Evolutionary conservation across 2,888 invertebrate species (phyloP).

Genomic region (Dolichopus griseipennis): DNA sequence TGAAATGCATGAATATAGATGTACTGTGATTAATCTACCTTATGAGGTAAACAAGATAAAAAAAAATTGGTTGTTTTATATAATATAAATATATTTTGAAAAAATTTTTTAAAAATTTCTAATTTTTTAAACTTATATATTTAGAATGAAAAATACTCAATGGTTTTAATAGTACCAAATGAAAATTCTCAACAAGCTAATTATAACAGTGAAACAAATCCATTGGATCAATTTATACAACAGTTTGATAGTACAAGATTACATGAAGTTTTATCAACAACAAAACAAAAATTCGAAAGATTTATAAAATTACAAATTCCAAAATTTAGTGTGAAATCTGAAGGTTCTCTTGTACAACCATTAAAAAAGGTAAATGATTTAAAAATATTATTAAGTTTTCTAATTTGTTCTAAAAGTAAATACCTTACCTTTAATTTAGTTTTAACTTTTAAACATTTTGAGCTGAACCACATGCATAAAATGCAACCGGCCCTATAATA

Average conservation of each 20-base stretch:
- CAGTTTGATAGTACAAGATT: conserved; percentile 37
- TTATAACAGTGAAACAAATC: conserved; percentile 24
- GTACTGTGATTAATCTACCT: conserved; percentile 57
- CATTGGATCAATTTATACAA: conserved; percentile 33
- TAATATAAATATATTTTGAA: too few relatives aligned
- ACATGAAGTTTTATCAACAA: conserved; percentile 23
- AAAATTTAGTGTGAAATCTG: conserved; percentile 24
- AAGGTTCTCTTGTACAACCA: conserved; percentile 21
- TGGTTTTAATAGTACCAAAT: conserved; percentile 46
- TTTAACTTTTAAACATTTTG: too few relatives aligned
- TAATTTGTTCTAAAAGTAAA: too few relatives aligned
- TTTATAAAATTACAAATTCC: conserved; percentile 24
- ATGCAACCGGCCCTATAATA: too few relatives aligned
- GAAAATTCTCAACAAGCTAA: too few relatives aligned
- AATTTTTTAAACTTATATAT: conserved; percentile 27
- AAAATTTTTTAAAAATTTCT: too few relatives aligned
- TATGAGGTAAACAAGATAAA: conserved; percentile 50
- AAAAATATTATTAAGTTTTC: too few relatives aligned
- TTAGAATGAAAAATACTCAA: conserved; percentile 45
- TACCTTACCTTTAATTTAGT: too few relatives aligned
- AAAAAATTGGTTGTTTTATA: too few relatives aligned
- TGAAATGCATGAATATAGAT: conserved; percentile 24
- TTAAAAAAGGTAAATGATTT: conserved; percentile 24
- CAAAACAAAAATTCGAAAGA: background rate
- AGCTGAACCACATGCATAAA: too few relatives aligned